Evolutionary conservation across 2,113 vertebrate species (phyloP).

Genomic region (Hyla sarda): DNA sequence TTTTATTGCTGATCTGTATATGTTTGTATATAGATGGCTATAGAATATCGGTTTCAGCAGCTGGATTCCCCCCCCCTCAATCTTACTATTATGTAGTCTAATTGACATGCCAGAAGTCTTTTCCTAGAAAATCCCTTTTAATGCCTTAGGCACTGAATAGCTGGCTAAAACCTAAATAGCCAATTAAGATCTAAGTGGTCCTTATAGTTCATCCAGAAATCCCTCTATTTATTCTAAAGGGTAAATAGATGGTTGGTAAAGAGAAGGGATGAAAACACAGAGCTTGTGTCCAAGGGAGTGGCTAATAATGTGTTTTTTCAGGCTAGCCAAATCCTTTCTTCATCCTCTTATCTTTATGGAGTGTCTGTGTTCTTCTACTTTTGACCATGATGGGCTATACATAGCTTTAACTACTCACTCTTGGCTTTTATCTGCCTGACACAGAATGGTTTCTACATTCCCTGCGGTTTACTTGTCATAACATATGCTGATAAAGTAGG

Average conservation of each 20-base stretch:
- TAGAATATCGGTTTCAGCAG: no score
- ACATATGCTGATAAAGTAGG: background rate
- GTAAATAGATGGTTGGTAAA: background rate
- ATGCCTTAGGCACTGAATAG: background rate
- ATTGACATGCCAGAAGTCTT: background rate
- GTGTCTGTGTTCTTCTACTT: constrained; percentile 12
- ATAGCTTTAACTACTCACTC: constrained; percentile 9
- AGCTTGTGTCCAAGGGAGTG: background rate
- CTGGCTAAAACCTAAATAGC: background rate
- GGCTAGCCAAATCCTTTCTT: background rate
- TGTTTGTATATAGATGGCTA: no score
- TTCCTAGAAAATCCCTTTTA: no score
- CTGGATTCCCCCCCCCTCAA: no score
- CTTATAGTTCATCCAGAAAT: background rate
- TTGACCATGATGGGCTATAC: background rate
- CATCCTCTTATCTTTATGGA: constrained; percentile 6
- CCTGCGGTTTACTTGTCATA: constrained; percentile 33
- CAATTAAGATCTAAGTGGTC: background rate
- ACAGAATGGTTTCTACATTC: constrained; percentile 28
- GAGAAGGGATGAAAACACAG: background rate
- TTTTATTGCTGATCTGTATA: no score
- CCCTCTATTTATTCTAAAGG: background rate
- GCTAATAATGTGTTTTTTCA: background rate
- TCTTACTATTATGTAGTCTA: background rate
- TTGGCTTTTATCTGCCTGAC: constrained; percentile 26